Evolutionary conservation across 2,888 invertebrate species (phyloP).

Genomic region (Arctia plantaginis): DNA sequence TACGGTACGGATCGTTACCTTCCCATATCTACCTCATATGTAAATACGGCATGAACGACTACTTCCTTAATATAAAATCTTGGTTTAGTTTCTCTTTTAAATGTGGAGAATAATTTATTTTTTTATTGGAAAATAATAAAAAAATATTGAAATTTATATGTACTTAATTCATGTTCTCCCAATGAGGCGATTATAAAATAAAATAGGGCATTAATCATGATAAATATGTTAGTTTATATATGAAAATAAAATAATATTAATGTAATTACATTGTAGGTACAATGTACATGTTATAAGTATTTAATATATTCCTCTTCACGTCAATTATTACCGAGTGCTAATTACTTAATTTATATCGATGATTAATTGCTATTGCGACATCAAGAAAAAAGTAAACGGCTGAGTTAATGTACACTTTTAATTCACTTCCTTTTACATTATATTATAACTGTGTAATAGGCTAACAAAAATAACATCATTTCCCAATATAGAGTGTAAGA

Average conservation of each 20-base stretch:
- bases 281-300: background rate
- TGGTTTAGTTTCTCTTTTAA: background rate
- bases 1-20: slow-evolving; percentile 37
- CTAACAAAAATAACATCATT: slow-evolving; percentile 42
- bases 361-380: background rate
- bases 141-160: no score
- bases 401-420: background rate
- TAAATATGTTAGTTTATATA: background rate
- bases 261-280: background rate
- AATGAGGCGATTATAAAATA: background rate
- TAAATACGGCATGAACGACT: background rate
- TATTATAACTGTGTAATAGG: slow-evolving; percentile 25
- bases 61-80: background rate
- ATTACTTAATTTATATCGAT: background rate
- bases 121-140: no score
- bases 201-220: background rate
- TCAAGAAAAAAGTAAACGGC: background rate
- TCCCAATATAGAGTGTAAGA: slow-evolving; percentile 44
- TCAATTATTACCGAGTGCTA: background rate
- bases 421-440: slow-evolving; percentile 18
- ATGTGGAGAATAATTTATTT: background rate
- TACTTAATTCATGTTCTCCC: background rate
- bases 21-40: slow-evolving; percentile 22
- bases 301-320: background rate
- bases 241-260: background rate